Percentiles rank a stretch among this genome's conserved stretches.
Conservation (phyloP, 2,888 invertebrate genomes). For the Drosophila seclusa region DNA sequence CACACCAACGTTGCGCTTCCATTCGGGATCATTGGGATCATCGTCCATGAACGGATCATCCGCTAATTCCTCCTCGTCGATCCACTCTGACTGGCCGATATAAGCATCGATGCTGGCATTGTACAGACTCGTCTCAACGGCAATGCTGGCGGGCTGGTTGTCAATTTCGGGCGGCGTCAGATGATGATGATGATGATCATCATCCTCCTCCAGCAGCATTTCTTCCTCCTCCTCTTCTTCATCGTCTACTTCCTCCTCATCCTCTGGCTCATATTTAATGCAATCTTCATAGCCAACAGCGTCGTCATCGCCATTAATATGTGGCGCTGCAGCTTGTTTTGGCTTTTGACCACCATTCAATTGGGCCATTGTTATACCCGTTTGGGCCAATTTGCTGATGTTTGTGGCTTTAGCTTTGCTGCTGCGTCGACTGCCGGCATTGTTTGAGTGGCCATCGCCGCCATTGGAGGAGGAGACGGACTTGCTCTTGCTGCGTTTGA, state of each 20-base stretch:
- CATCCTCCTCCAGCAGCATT: conserved; percentile 59
- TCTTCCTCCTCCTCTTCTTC: conserved; percentile 61
- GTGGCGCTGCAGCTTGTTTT: conserved; percentile 6
- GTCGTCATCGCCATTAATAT: conserved; percentile 27
- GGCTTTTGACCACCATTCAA: conserved; percentile 34
- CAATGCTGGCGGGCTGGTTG: conserved; percentile 29
- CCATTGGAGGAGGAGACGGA: conserved; percentile 70
- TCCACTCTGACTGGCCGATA: conserved; percentile 59
- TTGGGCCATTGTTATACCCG: conserved; percentile 6
- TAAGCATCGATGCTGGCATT: conserved; percentile 74
- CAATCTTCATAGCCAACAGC: conserved; percentile 47
- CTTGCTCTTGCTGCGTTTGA: conserved; percentile 68
- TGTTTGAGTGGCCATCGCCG: conserved; percentile 42
- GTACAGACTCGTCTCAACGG: conserved; percentile 47
- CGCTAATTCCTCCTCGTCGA: conserved; percentile 64
- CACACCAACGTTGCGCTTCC: conserved; percentile 86
- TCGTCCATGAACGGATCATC: conserved; percentile 88
- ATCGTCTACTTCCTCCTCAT: conserved; percentile 34
- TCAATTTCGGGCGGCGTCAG: conserved; percentile 74
- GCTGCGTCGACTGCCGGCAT: conserved; percentile 56
- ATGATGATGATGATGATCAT: conserved; percentile 79
- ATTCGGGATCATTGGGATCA: conserved; percentile 94
- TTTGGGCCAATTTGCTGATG: conserved; percentile 30
- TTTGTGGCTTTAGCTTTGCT: conserved; percentile 61
- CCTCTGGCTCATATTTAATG: conserved; percentile 52